Evolutionary conservation across 2,797 vertebrate genomes (phyloP).

Genomic region (Mormyrus hasselquistii): DNA sequence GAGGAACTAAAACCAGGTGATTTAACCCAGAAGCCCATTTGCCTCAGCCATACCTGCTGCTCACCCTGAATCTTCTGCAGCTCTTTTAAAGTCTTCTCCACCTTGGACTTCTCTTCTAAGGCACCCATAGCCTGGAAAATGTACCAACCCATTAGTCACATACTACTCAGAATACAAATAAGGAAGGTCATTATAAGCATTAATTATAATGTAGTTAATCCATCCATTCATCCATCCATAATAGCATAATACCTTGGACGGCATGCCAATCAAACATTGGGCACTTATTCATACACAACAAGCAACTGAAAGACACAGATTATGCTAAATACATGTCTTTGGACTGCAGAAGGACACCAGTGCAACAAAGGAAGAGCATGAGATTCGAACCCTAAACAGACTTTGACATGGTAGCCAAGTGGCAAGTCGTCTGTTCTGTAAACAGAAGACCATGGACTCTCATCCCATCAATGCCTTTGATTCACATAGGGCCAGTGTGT

Average conservation of each 20-base stretch:
- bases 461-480: not conserved
- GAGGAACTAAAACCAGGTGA: not conserved
- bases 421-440: not conserved
- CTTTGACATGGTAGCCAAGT: not conserved
- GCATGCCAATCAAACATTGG: not conserved
- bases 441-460: not conserved
- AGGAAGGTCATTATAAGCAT: not conserved
- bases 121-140: constrained; percentile 71
- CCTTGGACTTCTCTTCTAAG: constrained; percentile 76
- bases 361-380: not conserved
- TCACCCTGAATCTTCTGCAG: constrained; percentile 72
- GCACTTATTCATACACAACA: not conserved
- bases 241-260: not conserved
- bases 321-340: not conserved
- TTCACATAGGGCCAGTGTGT: too few species aligned
- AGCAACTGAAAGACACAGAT: not conserved
- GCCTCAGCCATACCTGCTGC: constrained; percentile 66
- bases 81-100: constrained; percentile 75
- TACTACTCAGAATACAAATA: not conserved
- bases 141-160: not conserved
- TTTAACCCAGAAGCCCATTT: not conserved
- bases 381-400: not conserved
- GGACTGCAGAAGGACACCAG: not conserved
- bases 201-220: not conserved
- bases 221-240: not conserved